Percentiles rank a stretch among this genome's conserved stretches.
phyloP scores from a whole-genome alignment of 2,888 invertebrate species.

The Pseudanteris insignis region DNA sequence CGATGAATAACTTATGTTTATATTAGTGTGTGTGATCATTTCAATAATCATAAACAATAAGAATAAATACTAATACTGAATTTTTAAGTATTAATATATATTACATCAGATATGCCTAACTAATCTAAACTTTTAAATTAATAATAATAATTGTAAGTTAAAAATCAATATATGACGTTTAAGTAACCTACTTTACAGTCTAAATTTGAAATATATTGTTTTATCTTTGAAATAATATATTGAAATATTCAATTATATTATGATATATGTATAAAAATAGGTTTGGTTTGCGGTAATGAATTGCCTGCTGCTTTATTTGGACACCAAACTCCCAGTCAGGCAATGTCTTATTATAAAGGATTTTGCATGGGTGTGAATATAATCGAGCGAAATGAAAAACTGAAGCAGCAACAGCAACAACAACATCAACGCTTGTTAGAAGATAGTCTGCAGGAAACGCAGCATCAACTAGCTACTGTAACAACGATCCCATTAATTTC shows the following conservation, averaged over 20 bases:
- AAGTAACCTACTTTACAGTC: too few species aligned
- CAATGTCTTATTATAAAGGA: constrained; percentile 65
- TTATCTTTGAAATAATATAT: too few species aligned
- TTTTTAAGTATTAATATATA: too few species aligned
- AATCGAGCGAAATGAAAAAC: constrained; percentile 47
- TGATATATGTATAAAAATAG: constrained; percentile 42
- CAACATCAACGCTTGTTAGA: constrained; percentile 55
- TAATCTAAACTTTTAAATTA: too few species aligned
- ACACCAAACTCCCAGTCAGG: constrained; percentile 63
- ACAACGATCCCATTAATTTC: constrained; percentile 49
- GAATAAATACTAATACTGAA: too few species aligned
- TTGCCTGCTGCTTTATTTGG: constrained; percentile 64
- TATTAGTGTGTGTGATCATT: too few species aligned
- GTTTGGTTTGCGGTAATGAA: constrained; percentile 65
- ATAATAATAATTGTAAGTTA: too few species aligned
- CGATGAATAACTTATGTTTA: too few species aligned
- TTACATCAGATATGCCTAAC: too few species aligned
- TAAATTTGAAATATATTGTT: too few species aligned
- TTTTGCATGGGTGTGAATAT: constrained; percentile 59
- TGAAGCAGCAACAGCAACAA: constrained; percentile 52
- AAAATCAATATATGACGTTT: too few species aligned
- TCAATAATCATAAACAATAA: too few species aligned
- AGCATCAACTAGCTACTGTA: constrained; percentile 51
- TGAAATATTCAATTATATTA: neutral
- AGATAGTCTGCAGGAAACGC: constrained; percentile 44